Evolutionary conservation across 2,797 vertebrate species (phyloP), one percentile per base, ranked within the genome.

Genomic region (Leucoraja ocellata): DNA sequence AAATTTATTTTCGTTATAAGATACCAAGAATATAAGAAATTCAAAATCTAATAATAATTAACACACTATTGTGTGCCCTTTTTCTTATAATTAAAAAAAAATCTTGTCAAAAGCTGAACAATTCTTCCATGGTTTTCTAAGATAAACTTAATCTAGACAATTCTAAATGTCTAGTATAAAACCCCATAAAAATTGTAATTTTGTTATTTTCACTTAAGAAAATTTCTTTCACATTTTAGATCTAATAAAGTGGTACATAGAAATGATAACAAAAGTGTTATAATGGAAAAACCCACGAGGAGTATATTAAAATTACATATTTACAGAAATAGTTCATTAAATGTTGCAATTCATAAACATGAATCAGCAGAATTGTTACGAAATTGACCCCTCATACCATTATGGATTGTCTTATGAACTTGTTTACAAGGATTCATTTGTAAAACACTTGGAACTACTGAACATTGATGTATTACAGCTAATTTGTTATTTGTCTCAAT

Each of bases 241-340:
- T 1, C 65, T 25, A 6, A 39, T 74, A 36, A 13, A 28, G n/a
- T 74, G 39, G 73, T 54, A 46, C 58, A 92, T 9, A 92, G 71
- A 92, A 71, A 10, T 92, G 13, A 74, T 54, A 92, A 92, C 86
- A 90, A 91, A 68, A 2, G 8, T 14, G 73, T 46, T 76, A 25
- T 76, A 4, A 91, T 39, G n/a, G 71, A 73, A 54, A 91, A 76
- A 10, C 54, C 9, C 11, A n/a, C 25, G 18, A 76, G 68, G 71
- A 92, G 54, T n/a, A 54, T 74, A 54, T 74, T 92, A 76, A 73
- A 92, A 76, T 92, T 74, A 74, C 21, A 74, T 91, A 28, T 91
- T 74, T 39, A 92, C 39, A 10, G 68, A 46, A 73, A 25, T 28
- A 58, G 39, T 92, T 74, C 23, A 73, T 74, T 92, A 76, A 36